Percentiles rank a stretch among this genome's conserved stretches.
phyloP scores from a whole-genome alignment of 1,140 invertebrate species.

The Ceratina australensis region DNA sequence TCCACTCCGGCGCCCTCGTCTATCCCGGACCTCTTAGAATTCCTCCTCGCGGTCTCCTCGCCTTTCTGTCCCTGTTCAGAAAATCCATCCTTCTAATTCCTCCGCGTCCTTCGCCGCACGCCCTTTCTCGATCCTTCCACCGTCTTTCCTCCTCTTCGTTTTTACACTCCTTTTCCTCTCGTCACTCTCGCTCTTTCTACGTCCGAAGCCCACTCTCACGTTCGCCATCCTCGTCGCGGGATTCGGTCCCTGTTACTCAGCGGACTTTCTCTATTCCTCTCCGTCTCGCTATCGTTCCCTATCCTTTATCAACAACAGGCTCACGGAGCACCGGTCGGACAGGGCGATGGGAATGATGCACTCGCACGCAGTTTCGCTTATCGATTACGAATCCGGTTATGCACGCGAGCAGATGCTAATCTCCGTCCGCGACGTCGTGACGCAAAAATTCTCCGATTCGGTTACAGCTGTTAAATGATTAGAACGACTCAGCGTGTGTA shows the following conservation, averaged over 20 bases:
- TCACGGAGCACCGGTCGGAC: not conserved
- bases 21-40: constrained; percentile 15
- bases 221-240: not conserved
- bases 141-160: not conserved
- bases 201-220: constrained; percentile 8
- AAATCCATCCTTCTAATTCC: constrained; percentile 37
- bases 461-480: too few relatives aligned
- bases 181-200: not conserved
- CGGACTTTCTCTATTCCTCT: not conserved
- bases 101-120: constrained; percentile 31
- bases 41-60: not conserved
- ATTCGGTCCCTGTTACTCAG: not conserved
- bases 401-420: not conserved
- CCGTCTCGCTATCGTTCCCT: not conserved
- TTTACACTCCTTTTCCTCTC: not conserved
- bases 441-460: too few relatives aligned
- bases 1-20: not conserved
- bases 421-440: not conserved
- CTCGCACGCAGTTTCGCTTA: not conserved
- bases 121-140: constrained; percentile 7
- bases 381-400: not conserved
- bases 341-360: constrained; percentile 37
- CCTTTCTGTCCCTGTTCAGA: not conserved
- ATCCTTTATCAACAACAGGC: constrained; percentile 5
- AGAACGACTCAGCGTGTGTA: too few relatives aligned